These are phyloP conservation scores for Carabus problematicus DNA, from an alignment of 2,888 invertebrate genomes.

Conservation along the genomic window DNA sequence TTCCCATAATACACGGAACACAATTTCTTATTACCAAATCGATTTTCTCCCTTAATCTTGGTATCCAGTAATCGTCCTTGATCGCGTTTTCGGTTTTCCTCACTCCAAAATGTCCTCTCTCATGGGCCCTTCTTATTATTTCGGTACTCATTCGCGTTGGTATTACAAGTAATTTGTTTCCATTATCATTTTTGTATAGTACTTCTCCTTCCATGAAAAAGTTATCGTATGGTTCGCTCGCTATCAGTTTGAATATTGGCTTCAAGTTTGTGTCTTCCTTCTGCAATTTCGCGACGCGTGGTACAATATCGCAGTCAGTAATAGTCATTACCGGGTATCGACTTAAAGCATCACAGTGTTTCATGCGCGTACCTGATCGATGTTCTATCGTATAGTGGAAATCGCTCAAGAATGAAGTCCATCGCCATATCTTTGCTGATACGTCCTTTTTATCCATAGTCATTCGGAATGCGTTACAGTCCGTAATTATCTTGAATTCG, in stretches of 20 bases:
- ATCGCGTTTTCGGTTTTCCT: no score
- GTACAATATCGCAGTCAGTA: neutral
- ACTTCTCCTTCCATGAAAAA: conserved; percentile 41
- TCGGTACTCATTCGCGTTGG: conserved; percentile 44
- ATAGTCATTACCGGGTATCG: neutral
- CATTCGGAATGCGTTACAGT: no score
- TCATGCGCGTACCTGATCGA: conserved; percentile 6
- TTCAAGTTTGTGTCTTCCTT: conserved; percentile 6
- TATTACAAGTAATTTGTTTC: conserved; percentile 43
- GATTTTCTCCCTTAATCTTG: no score
- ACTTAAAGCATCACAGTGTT: conserved; percentile 14
- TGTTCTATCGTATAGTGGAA: conserved; percentile 42
- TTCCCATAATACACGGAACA: no score
- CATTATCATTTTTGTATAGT: conserved; percentile 36
- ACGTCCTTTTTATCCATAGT: conserved; percentile 43
- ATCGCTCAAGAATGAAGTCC: conserved; percentile 46
- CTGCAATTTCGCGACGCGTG: neutral
- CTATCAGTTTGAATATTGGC: conserved; percentile 5
- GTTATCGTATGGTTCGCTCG: conserved; percentile 40
- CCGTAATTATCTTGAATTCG: conserved; percentile 45
- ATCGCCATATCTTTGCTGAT: conserved; percentile 44
- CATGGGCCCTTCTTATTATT: no score
- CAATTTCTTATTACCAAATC: no score
- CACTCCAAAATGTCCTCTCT: no score
- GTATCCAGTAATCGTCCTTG: no score